Conservation (phyloP, 2,888 invertebrate genomes). For the Mimas tiliae region DNA sequence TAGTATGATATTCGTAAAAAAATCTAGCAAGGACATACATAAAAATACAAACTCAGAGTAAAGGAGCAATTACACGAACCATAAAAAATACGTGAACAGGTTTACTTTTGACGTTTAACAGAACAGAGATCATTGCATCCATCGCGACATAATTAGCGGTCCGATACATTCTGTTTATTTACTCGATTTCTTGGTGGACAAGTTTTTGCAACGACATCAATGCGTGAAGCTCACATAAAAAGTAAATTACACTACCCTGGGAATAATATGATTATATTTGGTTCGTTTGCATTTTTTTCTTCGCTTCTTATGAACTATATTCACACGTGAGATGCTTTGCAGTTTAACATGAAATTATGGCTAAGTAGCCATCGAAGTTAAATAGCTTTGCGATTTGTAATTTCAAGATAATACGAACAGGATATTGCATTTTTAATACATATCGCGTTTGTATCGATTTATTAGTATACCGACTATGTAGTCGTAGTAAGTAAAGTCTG, state of each 20-base stretch:
- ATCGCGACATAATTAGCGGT: slow-evolving; percentile 39
- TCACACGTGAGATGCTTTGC: background rate
- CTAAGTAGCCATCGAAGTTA: background rate
- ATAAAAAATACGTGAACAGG: background rate
- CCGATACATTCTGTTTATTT: slow-evolving; percentile 38
- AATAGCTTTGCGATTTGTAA: background rate
- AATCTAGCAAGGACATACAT: no score
- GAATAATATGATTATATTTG: slow-evolving; percentile 50
- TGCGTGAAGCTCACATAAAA: slow-evolving; percentile 50
- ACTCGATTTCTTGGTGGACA: slow-evolving; percentile 34
- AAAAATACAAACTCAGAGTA: no score
- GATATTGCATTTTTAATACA: background rate
- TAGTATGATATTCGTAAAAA: no score
- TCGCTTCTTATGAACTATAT: slow-evolving; percentile 4
- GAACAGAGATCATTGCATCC: slow-evolving; percentile 34
- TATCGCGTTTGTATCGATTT: background rate
- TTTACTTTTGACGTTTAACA: background rate
- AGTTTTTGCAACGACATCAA: slow-evolving; percentile 46
- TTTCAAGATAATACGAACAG: background rate
- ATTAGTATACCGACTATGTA: no score
- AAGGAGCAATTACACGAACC: no score
- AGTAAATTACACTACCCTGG: slow-evolving; percentile 47
- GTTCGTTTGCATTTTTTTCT: slow-evolving; percentile 26
- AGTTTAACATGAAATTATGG: background rate
- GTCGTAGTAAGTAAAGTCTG: no score